These are phyloP conservation scores for Cydia amplana DNA, from an alignment of 1,140 invertebrate species.

Conservation along the genomic window DNA sequence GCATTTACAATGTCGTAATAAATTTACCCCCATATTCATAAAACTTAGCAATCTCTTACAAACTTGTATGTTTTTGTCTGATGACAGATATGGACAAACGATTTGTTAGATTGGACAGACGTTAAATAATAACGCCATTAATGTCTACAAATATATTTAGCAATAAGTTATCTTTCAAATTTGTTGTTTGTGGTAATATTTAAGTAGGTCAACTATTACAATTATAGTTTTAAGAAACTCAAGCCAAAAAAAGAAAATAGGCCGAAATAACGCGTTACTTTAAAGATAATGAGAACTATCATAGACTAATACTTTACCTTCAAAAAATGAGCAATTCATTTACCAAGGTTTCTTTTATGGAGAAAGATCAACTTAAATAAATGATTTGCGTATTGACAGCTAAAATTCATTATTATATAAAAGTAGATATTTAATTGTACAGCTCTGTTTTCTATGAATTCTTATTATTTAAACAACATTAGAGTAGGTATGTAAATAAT, in stretches of 20 bases:
- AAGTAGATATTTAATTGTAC: slow-evolving; percentile 52
- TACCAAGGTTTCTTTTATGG: neutral
- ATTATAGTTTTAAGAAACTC: neutral
- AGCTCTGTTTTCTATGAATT: slow-evolving; percentile 35
- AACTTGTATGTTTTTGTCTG: no score
- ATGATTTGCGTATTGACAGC: no score
- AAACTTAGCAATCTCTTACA: no score
- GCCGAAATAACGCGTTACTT: no score
- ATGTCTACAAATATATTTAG: neutral
- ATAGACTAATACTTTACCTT: no score
- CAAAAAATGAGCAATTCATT: neutral
- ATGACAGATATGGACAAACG: no score
- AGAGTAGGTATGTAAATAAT: slow-evolving; percentile 45
- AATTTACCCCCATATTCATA: no score
- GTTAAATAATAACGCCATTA: neutral
- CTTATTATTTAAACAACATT: neutral
- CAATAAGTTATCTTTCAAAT: neutral
- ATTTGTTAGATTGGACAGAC: no score
- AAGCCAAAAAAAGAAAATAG: slow-evolving; percentile 3
- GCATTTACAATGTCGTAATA: no score
- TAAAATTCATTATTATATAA: no score
- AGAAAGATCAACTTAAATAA: neutral
- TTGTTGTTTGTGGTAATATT: neutral
- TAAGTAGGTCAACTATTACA: neutral
- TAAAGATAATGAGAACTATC: no score